Evolutionary conservation across 2,888 invertebrate genomes (phyloP), one percentile per base, ranked within the genome.

Genomic region (Heliconius charithonia): DNA sequence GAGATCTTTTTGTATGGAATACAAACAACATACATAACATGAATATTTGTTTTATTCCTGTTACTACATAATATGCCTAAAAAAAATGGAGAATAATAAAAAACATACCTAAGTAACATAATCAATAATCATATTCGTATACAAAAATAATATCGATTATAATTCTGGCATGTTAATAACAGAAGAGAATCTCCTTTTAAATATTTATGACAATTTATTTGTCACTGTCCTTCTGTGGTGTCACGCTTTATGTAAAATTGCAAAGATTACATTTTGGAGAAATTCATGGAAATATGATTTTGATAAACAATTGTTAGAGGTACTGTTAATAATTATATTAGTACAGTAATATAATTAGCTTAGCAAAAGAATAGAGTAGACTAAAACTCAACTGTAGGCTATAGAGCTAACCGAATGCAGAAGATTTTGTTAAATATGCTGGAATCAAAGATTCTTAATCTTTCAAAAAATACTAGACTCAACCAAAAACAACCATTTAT

Each of bases 191-290:
- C 70, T 66, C 27, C 22, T 77, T 81, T 80, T 66, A 67, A 81
- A 80, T 71, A 75, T 29, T 81, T 45, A 32, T 51, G 32, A 59
- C 72, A 72, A 1, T 4, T 16, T 25, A 19, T 45, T 67, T 77
- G 81, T 80, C 77, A 80, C 41, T 75, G 62, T 25, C 27, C 16
- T 63, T 71, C n/a, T 76, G 71, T 63, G 74, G 72, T 67, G 70
- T 66, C n/a, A 71, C 32, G 66, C 65, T 80, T 37, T 71, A n/a
- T 75, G 67, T 73, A 79, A 79, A 81, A 80, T 72, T 81, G 77
- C 74, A 63, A 76, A 81, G 59, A 41, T 62, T 71, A n/a, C 22
- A 67, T 79, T 37, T 75, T 27, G 59, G 37, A 77, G 69, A 66
- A 78, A 73, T 63, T 69, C 59, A 70, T 37, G 67, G 76, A 82